A percentile compares a stretch with the other conserved stretches of the same genome.
These are phyloP conservation scores for Epinephelus awoara DNA, from an alignment of 2,797 vertebrate species.

Conservation along the genomic window DNA sequence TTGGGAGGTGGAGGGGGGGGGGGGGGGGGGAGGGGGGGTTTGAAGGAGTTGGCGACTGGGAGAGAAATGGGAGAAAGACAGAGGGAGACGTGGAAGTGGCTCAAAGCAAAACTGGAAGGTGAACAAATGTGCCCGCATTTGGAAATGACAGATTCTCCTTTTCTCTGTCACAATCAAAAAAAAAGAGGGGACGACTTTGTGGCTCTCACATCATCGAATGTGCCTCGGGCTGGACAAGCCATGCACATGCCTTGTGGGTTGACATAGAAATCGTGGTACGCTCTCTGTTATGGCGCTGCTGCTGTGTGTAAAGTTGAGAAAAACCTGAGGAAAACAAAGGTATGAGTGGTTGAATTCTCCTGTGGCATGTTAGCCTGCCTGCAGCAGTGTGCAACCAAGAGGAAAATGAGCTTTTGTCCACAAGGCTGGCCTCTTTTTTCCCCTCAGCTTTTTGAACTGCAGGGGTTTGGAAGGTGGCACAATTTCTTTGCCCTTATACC, in stretches of 20 bases:
- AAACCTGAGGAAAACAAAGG: conserved; percentile 81
- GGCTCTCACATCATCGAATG: conserved; percentile 51
- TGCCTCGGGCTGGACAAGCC: conserved; percentile 62
- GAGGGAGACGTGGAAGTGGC: conserved; percentile 50
- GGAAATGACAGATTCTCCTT: conserved; percentile 65
- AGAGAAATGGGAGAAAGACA: conserved; percentile 44
- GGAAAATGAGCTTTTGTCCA: conserved; percentile 86
- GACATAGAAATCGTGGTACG: conserved; percentile 65
- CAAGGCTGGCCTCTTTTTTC: conserved; percentile 76
- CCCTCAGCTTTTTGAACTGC: conserved; percentile 67
- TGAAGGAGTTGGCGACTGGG: conserved; percentile 31
- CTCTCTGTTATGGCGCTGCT: conserved; percentile 63
- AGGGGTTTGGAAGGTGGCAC: conserved; percentile 74
- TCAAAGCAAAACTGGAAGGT: conserved; percentile 59
- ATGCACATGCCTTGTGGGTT: conserved; percentile 61
- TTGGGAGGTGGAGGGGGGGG: conserved; percentile 16
- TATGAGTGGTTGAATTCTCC: conserved; percentile 82
- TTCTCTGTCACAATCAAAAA: conserved; percentile 44
- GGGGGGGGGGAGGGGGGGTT: conserved; percentile 10
- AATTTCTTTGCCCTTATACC: conserved; percentile 62
- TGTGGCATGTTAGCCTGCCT: conserved; percentile 81
- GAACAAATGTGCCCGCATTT: conserved; percentile 56
- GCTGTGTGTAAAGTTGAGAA: conserved; percentile 81
- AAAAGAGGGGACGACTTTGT: conserved; percentile 36
- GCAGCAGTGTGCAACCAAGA: conserved; percentile 84